A percentile compares a stretch with the other conserved stretches of the same genome.
Evolutionary conservation across 2,888 invertebrate genomes (phyloP).

Genomic region (Autographa pulchrina): DNA sequence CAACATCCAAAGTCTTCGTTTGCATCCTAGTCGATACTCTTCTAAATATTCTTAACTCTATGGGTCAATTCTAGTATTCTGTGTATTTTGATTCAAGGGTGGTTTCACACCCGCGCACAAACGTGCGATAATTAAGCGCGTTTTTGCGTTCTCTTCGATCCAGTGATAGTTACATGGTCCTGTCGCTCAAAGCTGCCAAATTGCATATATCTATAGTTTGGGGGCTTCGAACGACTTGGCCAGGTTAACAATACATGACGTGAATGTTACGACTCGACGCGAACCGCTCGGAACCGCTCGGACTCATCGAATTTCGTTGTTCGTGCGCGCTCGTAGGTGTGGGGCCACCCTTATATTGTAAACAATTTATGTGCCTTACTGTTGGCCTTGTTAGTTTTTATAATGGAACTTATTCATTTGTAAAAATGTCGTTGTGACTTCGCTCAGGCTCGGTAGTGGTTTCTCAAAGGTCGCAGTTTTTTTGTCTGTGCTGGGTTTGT

Average conservation of each 20-base stretch:
- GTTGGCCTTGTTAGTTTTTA: neutral
- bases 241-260: neutral
- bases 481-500: neutral
- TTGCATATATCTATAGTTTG: neutral
- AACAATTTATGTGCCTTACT: neutral
- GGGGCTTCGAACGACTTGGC: neutral
- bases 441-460: neutral
- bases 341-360: neutral
- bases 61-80: neutral
- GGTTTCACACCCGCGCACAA: slow-evolving; percentile 4
- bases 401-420: no score
- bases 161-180: neutral
- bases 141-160: neutral
- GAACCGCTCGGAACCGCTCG: neutral
- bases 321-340: neutral
- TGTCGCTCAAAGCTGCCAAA: neutral
- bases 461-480: neutral
- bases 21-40: neutral
- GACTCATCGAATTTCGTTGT: neutral
- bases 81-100: neutral
- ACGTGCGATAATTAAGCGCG: neutral
- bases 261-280: neutral
- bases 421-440: slow-evolving; percentile 5
- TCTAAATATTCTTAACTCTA: neutral
- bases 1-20: neutral